Evolutionary conservation across 2,113 vertebrate species (phyloP), one percentile per base, ranked within the genome.

Genomic region (Cebidichthys violaceus): DNA sequence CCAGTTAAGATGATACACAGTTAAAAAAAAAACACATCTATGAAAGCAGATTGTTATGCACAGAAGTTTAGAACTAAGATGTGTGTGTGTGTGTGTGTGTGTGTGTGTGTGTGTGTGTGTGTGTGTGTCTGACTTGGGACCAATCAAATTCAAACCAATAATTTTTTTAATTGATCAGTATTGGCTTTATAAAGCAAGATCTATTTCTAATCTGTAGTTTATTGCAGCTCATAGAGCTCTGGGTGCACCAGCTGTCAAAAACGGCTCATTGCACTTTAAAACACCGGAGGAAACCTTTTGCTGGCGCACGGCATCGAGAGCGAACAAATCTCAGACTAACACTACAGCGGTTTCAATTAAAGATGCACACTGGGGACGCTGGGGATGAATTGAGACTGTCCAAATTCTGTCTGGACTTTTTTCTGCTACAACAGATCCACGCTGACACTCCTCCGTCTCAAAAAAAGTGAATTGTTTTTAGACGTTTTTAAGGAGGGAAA

Each of bases 251-350:
- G 55, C 55, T 59, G 52, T 59, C 57, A 70, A 59, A 70, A 72
- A 59, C 73, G 66, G 77, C 77, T 72, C 52, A 68, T 76, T 54
- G 77, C 62, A 70, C 74, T 64, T 82, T 27, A 57, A 74, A 73
- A 57, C 64, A 68, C 37, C 9, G 62, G 11, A 57, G 50, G 11
- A 77, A 55, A 43, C 2, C 0, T 57, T 1, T 57, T 7, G 18
- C 43, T 54, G 35, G 52, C 15, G 2, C 39, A 59, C 37, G 17
- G 2, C 33, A 1, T 13, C 29, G 27, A 39, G 24, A 10, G 54
- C 1, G 37, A 61, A 45, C 33, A 52, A 52, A 64, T 29, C 54
- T 61, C 65, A 69, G 39, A 69, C 39, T 54, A 22, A 37, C 66
- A 50, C 66, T 35, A 61, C 31, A 33, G 57, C 24, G 0, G 9